A percentile compares a stretch with the other conserved stretches of the same genome.
Conservation (phyloP, 2,113 vertebrate species). For the Toxotes jaculatrix region DNA sequence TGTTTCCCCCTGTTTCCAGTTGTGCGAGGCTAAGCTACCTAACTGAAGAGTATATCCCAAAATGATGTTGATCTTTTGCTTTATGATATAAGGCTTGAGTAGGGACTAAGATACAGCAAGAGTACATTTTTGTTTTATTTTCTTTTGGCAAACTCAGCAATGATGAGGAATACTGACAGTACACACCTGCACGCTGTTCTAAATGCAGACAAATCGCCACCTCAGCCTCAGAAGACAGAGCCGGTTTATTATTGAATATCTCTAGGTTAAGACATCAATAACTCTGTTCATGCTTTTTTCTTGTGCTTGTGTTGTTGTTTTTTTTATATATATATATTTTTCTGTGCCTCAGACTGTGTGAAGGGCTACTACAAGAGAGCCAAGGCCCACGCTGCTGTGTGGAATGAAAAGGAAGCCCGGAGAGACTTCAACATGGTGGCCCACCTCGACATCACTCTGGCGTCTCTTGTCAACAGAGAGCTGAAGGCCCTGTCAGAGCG, state of each 20-base stretch:
- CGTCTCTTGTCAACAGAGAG: constrained; percentile 80
- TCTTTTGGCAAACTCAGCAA: neutral
- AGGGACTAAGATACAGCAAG: constrained; percentile 6
- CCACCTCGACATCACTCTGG: constrained; percentile 84
- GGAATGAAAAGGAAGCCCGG: constrained; percentile 87
- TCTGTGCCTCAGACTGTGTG: constrained; percentile 83
- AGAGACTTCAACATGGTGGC: constrained; percentile 85
- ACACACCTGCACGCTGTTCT: neutral
- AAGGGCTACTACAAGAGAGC: constrained; percentile 91
- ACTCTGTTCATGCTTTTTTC: neutral
- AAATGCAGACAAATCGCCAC: constrained; percentile 25
- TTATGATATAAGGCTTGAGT: neutral
- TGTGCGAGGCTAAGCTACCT: neutral
- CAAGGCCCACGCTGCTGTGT: constrained; percentile 87
- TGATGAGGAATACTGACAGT: neutral
- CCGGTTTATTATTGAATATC: constrained; percentile 29
- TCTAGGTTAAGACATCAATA: constrained; percentile 28
- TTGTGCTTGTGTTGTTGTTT: neutral
- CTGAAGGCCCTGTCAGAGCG: constrained; percentile 84
- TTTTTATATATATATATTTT: neutral
- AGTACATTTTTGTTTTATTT: neutral
- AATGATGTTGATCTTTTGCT: neutral
- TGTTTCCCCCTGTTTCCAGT: neutral
- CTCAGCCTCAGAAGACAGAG: constrained; percentile 16
- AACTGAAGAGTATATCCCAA: neutral